A percentile compares a stretch with the other conserved stretches of the same genome.
Evolutionary conservation across 2,797 vertebrate genomes (phyloP).

Genomic region (Euthynnus affinis): DNA sequence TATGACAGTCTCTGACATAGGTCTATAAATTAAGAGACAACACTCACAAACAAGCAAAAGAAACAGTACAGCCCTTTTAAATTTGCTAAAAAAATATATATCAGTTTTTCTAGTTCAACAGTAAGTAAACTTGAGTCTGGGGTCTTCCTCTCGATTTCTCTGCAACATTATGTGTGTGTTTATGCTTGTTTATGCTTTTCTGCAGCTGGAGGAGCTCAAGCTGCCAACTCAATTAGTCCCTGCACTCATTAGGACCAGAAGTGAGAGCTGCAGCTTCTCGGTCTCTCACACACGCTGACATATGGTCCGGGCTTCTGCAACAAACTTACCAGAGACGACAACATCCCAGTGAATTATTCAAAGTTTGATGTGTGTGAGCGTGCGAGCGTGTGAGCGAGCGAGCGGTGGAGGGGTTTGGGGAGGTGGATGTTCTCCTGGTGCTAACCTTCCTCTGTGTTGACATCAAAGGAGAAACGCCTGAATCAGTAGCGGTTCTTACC

Average conservation of each 20-base stretch:
- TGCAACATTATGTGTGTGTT: constrained; percentile 4
- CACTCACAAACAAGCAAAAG: too few species aligned
- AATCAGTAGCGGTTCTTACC: constrained; percentile 1
- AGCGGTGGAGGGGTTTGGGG: background rate
- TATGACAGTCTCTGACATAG: too few species aligned
- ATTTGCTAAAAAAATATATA: too few species aligned
- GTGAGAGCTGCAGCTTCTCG: constrained; percentile 32
- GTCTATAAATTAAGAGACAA: too few species aligned
- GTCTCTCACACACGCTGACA: constrained; percentile 37
- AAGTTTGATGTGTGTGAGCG: background rate
- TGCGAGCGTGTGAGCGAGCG: background rate
- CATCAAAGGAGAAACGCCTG: constrained; percentile 42
- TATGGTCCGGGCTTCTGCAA: constrained; percentile 48
- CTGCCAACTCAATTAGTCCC: constrained; percentile 52
- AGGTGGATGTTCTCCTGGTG: background rate
- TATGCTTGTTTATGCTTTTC: constrained; percentile 27
- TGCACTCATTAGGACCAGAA: constrained; percentile 55
- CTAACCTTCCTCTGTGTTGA: constrained; percentile 40
- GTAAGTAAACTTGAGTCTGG: background rate
- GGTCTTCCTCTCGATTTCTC: background rate
- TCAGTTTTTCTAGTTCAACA: background rate
- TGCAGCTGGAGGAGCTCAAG: constrained; percentile 39
- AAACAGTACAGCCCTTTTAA: too few species aligned
- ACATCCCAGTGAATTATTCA: constrained; percentile 50
- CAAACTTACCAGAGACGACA: constrained; percentile 25